Base-by-base conservation (phyloP, 2,888 invertebrate genomes). In the Xestobium rufovillosum region DNA sequence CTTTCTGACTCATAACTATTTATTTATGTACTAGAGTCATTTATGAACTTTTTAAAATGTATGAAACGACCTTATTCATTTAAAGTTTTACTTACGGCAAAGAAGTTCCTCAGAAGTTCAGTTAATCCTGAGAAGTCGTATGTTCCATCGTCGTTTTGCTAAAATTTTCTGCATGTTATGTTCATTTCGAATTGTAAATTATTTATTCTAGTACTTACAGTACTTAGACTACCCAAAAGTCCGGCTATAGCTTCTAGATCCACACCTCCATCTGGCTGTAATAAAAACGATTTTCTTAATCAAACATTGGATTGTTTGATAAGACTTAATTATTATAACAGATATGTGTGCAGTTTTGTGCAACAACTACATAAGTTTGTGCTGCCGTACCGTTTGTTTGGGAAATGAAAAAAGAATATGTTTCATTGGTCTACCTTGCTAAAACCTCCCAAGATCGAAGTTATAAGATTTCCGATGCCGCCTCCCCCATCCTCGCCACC, bases 211-310 rank as follows among this genome's bases (percentile, higher is more conserved):
- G n/a, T 19, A 19, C 23, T 23, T 16, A 66, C 66, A 37, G 57
- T 53, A 48, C 66, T 66, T 15, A 67, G 50, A 39, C 63, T 63
- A 28, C 65, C 63, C 14, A 67, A 47, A 17, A 66, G 45, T 14
- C 61, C 62, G 19, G 63, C 55, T 17, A 67, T 60, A 6, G 66
- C 65, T 34, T 66, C 62, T 17, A 66, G 51, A 47, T 66, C 66
- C 13, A 66, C 60, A 15, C 61, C 56, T 28, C 65, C 66, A 45
- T 64, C 65, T 31, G 65, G 62, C 65, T 66, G 35, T 39, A 55
- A 57, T 36, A 34, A 34, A 40, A 31, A 23, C 27, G 36, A 33
- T 26, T 36, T 35, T 31, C n/a, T n/a, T n/a, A n/a, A n/a, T n/a
- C n/a, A n/a, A n/a, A n/a, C n/a, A n/a, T n/a, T n/a, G n/a, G n/a